Base-by-base conservation (phyloP, 1,140 invertebrate species). In the Sycobia sp. region DNA sequence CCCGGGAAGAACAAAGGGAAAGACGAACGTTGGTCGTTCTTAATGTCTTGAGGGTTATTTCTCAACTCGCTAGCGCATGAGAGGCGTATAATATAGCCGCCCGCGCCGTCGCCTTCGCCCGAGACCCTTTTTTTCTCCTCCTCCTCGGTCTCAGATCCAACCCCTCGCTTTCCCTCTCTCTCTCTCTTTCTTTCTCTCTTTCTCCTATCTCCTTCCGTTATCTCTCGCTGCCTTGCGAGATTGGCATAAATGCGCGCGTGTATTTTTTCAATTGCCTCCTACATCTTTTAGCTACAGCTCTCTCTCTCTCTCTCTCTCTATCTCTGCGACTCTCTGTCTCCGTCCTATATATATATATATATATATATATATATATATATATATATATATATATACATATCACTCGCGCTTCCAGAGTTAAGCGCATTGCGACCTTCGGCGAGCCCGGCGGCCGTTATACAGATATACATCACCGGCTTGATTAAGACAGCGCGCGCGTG, bases 21-120 rank as follows among this genome's bases (percentile, higher is more conserved):
- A 32, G 58, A 61, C 8, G 39, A 53, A 61, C 58, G 44, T 13
- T 39, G 25, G 60, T 39, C 51, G 22, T 62, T 62, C 36, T 51
- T 57, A 56, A 57, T 57, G 38, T 50, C 61, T 63, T 43, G 54
- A 57, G 46, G 61, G 61, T 49, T 63, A 63, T 63, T 63, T 63
- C 38, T 63, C 61, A 62, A 56, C n/a, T 54, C 18, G 11, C n/a
- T n/a, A 1, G 49, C 23, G 29, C 51, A 34, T 62, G 51, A 62
- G 44, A 39, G 34, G 23, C 44, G 41, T 49, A 49, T n/a, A 16
- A 22, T 41, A 16, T 3, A 9, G n/a, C n/a, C n/a, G n/a, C n/a
- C n/a, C n/a, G n/a, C n/a, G n/a, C n/a, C n/a, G n/a, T n/a, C n/a
- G n/a, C n/a, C n/a, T n/a, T n/a, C n/a, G n/a, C n/a, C n/a, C n/a